Evolutionary conservation across 2,797 vertebrate species (phyloP).

Genomic region (Manis javanica): DNA sequence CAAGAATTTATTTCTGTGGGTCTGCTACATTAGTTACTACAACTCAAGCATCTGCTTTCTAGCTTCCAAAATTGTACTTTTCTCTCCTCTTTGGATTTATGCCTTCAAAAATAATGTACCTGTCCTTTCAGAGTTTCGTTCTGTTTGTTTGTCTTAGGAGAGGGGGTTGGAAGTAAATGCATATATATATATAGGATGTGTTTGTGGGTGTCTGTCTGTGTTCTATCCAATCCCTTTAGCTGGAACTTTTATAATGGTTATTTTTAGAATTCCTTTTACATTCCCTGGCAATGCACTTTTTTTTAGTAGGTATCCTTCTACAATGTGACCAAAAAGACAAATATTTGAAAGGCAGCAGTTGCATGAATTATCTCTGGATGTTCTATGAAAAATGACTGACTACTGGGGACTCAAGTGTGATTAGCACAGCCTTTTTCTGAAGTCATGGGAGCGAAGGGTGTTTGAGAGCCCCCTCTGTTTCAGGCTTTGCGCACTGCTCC

Average conservation of each 20-base stretch:
- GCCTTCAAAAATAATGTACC: background rate
- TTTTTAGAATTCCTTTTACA: background rate
- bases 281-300: background rate
- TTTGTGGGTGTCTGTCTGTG: accelerated
- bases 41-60: conserved; percentile 21
- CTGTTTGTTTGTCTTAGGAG: background rate
- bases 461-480: background rate
- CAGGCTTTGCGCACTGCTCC: background rate
- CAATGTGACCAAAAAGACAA: background rate
- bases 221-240: background rate
- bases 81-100: background rate
- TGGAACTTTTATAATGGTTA: background rate
- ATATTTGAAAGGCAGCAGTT: background rate
- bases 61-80: background rate
- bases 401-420: background rate
- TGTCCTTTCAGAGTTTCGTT: background rate
- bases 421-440: background rate
- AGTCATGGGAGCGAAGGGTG: background rate
- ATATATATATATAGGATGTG: background rate
- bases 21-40: conserved; percentile 44
- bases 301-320: background rate
- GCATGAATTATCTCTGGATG: background rate
- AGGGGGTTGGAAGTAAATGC: background rate
- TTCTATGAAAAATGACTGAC: background rate
- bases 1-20: background rate